phyloP scores from a whole-genome alignment of 2,113 vertebrate species.

The Glaucomys volans region DNA sequence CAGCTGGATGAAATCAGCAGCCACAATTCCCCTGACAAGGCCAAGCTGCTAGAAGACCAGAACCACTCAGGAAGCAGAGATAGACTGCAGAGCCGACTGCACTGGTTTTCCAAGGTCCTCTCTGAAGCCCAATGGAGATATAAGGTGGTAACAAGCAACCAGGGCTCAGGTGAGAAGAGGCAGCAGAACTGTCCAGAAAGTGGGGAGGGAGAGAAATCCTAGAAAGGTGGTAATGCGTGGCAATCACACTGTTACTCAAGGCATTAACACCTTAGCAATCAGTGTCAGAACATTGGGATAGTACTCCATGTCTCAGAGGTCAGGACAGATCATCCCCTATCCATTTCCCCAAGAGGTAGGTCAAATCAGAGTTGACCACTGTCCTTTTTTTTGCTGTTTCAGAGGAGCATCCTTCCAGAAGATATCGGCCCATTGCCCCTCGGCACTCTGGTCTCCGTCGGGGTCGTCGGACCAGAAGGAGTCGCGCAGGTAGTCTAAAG shows the following conservation, averaged over 20 bases:
- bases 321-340: not conserved
- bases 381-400: constrained; percentile 64
- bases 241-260: not conserved
- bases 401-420: constrained; percentile 86
- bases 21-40: constrained; percentile 80
- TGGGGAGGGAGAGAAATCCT: not conserved
- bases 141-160: constrained; percentile 94
- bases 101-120: constrained; percentile 93
- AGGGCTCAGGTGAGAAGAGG: constrained; percentile 87
- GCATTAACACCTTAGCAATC: not conserved
- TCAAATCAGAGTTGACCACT: not conserved
- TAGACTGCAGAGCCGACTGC: constrained; percentile 88
- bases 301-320: not conserved
- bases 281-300: not conserved
- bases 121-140: constrained; percentile 97
- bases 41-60: constrained; percentile 87
- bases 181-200: not conserved
- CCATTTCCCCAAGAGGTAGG: not conserved
- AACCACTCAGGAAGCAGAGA: constrained; percentile 89
- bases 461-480: constrained; percentile 86
- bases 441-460: constrained; percentile 85
- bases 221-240: not conserved
- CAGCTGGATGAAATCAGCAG: constrained; percentile 91
- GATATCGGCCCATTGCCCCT: constrained; percentile 65
- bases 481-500: constrained; percentile 84